phyloP scores from a whole-genome alignment of 2,888 invertebrate species.

The Machimus atricapillus region DNA sequence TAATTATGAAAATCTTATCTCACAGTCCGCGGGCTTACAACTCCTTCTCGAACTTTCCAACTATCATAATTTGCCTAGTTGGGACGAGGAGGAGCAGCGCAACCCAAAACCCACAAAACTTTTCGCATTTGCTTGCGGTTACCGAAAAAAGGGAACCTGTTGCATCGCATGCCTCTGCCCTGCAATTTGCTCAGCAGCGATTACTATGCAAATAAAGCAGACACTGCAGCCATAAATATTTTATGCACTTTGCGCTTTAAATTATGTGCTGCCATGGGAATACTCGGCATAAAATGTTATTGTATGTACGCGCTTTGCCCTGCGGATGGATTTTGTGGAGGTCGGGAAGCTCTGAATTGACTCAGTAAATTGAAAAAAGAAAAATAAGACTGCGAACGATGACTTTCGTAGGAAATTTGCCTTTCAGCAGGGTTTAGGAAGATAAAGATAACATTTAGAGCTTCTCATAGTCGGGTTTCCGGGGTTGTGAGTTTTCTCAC shows the following conservation, averaged over 20 bases:
- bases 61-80: background rate
- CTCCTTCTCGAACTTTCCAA: background rate
- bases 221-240: background rate
- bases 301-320: background rate
- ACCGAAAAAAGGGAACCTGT: background rate
- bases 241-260: background rate
- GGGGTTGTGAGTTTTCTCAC: background rate
- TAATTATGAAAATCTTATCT: background rate
- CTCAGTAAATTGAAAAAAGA: background rate
- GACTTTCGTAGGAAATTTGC: background rate
- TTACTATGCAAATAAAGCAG: background rate
- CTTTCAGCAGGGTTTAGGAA: background rate
- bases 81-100: background rate
- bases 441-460: background rate
- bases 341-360: background rate
- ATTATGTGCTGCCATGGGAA: background rate
- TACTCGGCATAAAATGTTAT: background rate
- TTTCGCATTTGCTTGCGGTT: background rate
- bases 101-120: background rate
- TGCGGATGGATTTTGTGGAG: background rate
- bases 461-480: background rate
- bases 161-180: background rate
- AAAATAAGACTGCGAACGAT: background rate
- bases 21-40: background rate
- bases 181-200: background rate